Percentiles rank a stretch among this genome's conserved stretches.
These are phyloP conservation scores for Elachura formosa DNA, from an alignment of 2,113 vertebrate species.

Conservation along the genomic window DNA sequence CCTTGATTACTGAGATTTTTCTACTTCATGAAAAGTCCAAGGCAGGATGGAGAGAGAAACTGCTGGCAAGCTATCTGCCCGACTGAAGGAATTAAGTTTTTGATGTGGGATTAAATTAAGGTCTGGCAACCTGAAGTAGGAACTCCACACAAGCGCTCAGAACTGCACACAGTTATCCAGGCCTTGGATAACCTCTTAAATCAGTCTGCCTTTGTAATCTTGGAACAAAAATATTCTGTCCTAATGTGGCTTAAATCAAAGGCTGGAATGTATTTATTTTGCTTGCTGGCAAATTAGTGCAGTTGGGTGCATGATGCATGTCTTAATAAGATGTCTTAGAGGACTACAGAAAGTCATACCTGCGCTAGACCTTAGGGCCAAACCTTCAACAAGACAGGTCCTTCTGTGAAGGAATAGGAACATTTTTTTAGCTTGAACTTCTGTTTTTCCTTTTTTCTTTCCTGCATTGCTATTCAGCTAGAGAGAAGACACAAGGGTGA, in stretches of 20 bases:
- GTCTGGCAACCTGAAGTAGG: constrained; percentile 9
- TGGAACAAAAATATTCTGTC: background rate
- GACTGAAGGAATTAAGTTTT: constrained; percentile 8
- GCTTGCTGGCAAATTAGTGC: background rate
- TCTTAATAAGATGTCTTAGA: background rate
- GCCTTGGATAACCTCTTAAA: constrained; percentile 30
- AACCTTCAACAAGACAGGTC: background rate
- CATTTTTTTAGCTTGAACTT: background rate
- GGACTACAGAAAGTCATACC: background rate
- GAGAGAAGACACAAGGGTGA: background rate
- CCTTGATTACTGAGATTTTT: background rate
- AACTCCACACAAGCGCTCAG: background rate
- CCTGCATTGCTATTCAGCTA: background rate
- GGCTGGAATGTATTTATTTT: background rate
- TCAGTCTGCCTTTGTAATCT: constrained; percentile 22
- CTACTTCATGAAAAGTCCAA: background rate
- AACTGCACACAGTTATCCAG: background rate
- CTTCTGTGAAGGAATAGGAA: background rate
- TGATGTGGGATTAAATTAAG: constrained; percentile 30
- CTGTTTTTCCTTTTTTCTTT: background rate
- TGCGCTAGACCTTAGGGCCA: background rate
- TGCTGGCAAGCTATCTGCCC: background rate
- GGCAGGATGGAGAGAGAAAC: background rate
- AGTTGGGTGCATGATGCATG: background rate
- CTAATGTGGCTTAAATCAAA: constrained; percentile 51